Conservation (phyloP, 2,888 invertebrate species). For the Eupithecia subumbrata region DNA sequence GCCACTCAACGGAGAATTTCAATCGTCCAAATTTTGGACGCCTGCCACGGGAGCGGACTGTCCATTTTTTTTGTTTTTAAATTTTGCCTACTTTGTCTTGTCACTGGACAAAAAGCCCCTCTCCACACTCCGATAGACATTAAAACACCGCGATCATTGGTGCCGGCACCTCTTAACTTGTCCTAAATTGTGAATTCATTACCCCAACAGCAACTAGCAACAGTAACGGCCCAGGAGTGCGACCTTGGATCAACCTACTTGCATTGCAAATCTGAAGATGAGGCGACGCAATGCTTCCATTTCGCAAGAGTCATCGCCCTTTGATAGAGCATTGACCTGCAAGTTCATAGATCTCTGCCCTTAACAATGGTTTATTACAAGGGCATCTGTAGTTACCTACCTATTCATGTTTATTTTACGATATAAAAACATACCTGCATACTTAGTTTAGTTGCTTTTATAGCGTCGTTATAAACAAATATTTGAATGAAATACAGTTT, state of each 20-base stretch:
- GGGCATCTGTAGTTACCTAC: slow-evolving; percentile 3
- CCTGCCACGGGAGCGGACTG: too few relatives aligned
- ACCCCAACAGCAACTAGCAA: not conserved
- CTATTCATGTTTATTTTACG: not conserved
- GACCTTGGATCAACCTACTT: slow-evolving; percentile 20
- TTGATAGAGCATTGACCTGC: slow-evolving; percentile 27
- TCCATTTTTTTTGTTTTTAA: too few relatives aligned
- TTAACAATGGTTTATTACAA: slow-evolving; percentile 25
- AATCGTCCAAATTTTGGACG: too few relatives aligned
- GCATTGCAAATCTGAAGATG: slow-evolving; percentile 31
- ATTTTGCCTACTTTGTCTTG: too few relatives aligned
- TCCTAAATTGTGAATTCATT: not conserved
- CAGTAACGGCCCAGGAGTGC: slow-evolving; percentile 8
- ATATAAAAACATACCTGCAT: not conserved
- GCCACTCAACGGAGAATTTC: too few relatives aligned
- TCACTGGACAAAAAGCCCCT: not conserved
- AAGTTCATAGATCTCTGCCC: slow-evolving; percentile 28
- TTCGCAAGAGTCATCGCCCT: slow-evolving; percentile 29
- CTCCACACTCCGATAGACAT: not conserved
- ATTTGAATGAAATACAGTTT: not conserved
- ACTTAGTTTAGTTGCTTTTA: slow-evolving; percentile 3
- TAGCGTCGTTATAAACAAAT: not conserved
- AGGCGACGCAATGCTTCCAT: slow-evolving; percentile 26
- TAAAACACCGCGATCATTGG: not conserved
- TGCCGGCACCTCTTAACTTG: not conserved